Evolutionary conservation across 1,140 invertebrate genomes (phyloP).

Genomic region (Scylla paramamosain): DNA sequence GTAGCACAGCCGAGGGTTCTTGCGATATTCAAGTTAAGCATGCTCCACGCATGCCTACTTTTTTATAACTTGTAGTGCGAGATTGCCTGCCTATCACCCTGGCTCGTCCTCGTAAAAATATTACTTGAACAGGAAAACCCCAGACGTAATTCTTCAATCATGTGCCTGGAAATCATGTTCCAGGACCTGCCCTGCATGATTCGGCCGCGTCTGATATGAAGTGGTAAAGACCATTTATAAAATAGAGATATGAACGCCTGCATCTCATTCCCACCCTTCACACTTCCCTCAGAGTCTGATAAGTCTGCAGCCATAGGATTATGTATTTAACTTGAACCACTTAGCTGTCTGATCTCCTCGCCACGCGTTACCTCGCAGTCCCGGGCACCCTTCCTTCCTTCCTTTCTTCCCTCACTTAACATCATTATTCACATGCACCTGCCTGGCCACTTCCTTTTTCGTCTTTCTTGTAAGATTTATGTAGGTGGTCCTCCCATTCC

Average conservation of each 20-base stretch:
- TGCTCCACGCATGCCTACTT: neutral
- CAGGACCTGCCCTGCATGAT: neutral
- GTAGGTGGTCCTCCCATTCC: neutral
- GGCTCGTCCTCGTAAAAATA: neutral
- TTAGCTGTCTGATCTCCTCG: neutral
- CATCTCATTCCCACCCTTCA: slow-evolving; percentile 10
- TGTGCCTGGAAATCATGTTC: neutral
- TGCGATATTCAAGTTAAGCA: neutral
- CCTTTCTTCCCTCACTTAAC: slow-evolving; percentile 7
- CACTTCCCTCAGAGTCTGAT: neutral
- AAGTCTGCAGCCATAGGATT: neutral
- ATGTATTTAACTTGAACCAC: neutral
- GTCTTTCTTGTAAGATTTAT: slow-evolving; percentile 5
- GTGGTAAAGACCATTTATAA: neutral
- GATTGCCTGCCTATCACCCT: neutral
- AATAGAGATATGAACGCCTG: neutral
- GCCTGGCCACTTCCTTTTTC: neutral
- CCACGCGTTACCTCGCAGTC: neutral
- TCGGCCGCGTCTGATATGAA: neutral
- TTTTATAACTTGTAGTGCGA: neutral
- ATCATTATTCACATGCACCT: slow-evolving; percentile 36
- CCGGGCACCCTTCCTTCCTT: neutral
- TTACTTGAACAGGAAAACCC: neutral
- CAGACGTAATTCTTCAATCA: neutral
- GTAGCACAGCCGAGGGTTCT: neutral